Evolutionary conservation across 2,113 vertebrate genomes (phyloP).

Genomic region (Triplophysa siluroides): DNA sequence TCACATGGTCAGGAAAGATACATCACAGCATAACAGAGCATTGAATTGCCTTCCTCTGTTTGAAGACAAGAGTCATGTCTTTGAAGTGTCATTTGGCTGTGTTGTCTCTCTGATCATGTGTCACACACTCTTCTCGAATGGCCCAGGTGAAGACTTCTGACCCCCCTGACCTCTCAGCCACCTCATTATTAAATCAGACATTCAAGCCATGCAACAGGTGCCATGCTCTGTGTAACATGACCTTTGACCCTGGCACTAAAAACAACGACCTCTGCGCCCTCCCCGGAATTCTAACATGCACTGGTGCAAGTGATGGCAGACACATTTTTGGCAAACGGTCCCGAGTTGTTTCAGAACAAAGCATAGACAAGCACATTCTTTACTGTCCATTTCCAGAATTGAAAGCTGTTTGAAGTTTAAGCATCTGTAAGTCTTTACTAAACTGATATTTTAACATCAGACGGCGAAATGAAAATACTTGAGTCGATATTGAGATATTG

Average conservation of each 20-base stretch:
- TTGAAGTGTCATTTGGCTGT: conserved; percentile 47
- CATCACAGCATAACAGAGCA: neutral
- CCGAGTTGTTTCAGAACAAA: neutral
- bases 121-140: conserved; percentile 43
- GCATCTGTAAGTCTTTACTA: conserved; percentile 26
- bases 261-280: conserved; percentile 47
- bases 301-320: conserved; percentile 23
- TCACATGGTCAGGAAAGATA: neutral
- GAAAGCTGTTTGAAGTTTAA: neutral
- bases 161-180: conserved; percentile 53
- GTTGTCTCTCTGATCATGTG: conserved; percentile 47
- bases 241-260: conserved; percentile 48
- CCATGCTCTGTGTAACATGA: conserved; percentile 55
- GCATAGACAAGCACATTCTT: neutral
- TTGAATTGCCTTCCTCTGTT: neutral
- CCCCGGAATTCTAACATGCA: neutral
- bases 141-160: conserved; percentile 53
- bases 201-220: conserved; percentile 61
- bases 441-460: conserved; percentile 22
- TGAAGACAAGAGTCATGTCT: conserved; percentile 35
- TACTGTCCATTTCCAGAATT: neutral
- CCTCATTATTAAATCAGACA: conserved; percentile 54
- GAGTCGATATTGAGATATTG: conserved; percentile 24
- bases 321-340: conserved; percentile 2
- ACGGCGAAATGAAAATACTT: neutral